Conservation (phyloP, 2,797 vertebrate species). For the Scolopax bukidnonensis region DNA sequence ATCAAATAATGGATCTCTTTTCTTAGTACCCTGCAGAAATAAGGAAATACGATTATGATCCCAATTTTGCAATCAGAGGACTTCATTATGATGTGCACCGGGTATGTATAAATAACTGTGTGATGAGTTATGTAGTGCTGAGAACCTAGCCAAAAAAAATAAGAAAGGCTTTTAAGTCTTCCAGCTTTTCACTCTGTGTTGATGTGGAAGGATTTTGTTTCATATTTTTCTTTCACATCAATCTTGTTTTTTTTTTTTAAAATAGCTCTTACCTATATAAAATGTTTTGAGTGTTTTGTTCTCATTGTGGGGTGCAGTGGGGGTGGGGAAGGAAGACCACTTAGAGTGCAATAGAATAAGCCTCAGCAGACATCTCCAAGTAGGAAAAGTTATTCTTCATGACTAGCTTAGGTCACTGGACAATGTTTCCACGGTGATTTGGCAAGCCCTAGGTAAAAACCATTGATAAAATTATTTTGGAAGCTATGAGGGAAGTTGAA, state of each 20-base stretch:
- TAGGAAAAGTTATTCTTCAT: not conserved
- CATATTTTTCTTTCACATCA: not conserved
- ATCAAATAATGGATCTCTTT: not conserved
- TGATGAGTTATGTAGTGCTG: not conserved
- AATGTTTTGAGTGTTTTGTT: too few relatives aligned
- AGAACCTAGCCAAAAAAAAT: not conserved
- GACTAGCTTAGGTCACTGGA: not conserved
- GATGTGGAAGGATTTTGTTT: not conserved
- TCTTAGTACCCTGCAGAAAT: slow-evolving; percentile 91
- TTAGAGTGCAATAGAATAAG: not conserved
- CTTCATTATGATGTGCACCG: slow-evolving; percentile 98
- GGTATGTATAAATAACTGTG: slow-evolving; percentile 77
- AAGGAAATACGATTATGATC: slow-evolving; percentile 92
- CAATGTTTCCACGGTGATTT: not conserved
- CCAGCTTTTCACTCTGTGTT: not conserved
- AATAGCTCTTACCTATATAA: too few relatives aligned
- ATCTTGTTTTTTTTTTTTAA: not conserved
- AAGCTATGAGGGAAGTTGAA: not conserved
- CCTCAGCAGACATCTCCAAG: not conserved
- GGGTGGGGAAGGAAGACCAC: not conserved
- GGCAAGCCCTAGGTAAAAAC: not conserved
- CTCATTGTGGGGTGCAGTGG: not conserved
- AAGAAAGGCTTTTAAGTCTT: not conserved
- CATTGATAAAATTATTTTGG: not conserved
- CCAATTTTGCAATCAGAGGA: slow-evolving; percentile 93